These are phyloP conservation scores for Lumbricus terrestris DNA, from an alignment of 2,888 invertebrate genomes.

Conservation along the genomic window DNA sequence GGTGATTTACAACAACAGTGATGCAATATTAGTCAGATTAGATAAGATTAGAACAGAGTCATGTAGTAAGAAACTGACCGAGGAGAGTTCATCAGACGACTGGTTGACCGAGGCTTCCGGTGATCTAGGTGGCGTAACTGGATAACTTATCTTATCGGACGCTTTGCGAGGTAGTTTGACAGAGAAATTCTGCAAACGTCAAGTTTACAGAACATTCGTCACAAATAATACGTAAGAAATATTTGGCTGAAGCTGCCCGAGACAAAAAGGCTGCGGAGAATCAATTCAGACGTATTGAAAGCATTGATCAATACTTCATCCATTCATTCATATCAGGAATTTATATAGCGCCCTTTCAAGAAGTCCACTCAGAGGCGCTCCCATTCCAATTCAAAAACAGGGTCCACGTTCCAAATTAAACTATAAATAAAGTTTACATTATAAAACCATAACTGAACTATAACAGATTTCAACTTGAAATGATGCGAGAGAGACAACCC, in stretches of 20 bases:
- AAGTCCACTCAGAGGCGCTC: no score
- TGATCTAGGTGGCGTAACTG: conserved; percentile 52
- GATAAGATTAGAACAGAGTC: neutral
- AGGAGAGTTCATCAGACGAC: neutral
- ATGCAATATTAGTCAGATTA: no score
- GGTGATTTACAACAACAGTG: no score
- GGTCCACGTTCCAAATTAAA: neutral
- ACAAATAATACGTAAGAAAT: neutral
- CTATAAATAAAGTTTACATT: no score
- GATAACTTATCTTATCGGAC: conserved; percentile 40
- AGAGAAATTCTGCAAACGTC: neutral
- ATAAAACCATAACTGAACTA: no score
- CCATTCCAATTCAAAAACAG: neutral
- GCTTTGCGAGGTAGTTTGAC: neutral
- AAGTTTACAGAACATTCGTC: neutral
- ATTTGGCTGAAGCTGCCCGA: neutral
- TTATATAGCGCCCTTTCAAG: no score
- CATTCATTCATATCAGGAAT: no score
- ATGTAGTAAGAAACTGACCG: neutral
- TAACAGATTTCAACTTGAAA: neutral
- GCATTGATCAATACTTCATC: neutral
- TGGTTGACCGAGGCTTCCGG: conserved; percentile 40
- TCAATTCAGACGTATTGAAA: neutral
- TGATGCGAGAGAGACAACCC: no score
- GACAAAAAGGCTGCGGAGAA: neutral